Base-by-base conservation (phyloP, 2,888 invertebrate genomes). In the Hypomecis atomaria region DNA sequence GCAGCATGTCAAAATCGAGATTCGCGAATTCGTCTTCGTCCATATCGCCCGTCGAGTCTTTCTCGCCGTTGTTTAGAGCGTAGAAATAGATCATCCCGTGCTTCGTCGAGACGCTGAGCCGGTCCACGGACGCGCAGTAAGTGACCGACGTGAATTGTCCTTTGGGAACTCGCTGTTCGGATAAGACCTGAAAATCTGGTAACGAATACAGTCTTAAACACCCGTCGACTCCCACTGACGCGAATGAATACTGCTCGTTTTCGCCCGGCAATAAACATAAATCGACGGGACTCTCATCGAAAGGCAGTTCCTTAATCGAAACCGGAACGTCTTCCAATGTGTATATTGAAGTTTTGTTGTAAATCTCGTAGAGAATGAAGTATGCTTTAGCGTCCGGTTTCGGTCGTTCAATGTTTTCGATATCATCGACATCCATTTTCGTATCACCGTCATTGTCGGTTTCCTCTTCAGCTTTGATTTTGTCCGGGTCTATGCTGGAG, bases 121-220 rank as follows among this genome's bases (percentile, higher is more conserved):
- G 94, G 79, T 98, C 98, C 65, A 98, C 94, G 90, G 97, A 97
- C 63, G 96, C 96, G 84, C 98, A 98, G 85, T 97, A 98, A 0
- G 96, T 96, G 1, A 96, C 96, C 0, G 97, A 96, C 10, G 97
- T 94, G 79, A 98, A 97, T 78, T 94, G 95, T 49, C 95, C 94
- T 44, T 94, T 94, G 0, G 95, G 95, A 43, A 96, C 94, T 71
- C 94, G 93, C 37, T 96, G 96, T 67, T 95, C 94, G 0, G 96
- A 95, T 6, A 96, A 86, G 5, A 94, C 93, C 71, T 94, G 94
- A 70, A 98, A 94, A 56, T 95, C 95, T n/a, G 94, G 93, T 47
- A 97, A 84, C 43, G 96, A 95, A 63, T 97, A 93, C 50, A 98
- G 87, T 78, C 96, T 94, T 42, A 98, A 93, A 52, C 94, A 93